Base-by-base conservation (phyloP, 2,113 vertebrate genomes). In the Mirza zaza region DNA sequence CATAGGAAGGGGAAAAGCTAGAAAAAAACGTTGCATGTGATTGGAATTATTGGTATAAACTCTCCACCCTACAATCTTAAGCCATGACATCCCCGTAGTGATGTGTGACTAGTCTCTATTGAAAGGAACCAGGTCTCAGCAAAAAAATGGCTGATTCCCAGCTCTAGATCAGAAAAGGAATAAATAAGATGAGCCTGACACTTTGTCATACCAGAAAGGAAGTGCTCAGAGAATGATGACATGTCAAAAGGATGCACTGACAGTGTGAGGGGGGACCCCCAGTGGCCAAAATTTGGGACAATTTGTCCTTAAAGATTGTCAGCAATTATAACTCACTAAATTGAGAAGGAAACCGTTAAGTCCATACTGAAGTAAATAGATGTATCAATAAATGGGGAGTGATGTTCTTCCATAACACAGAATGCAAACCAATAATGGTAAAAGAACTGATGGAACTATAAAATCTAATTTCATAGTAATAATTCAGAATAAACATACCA, bases 11-110 rank as follows among this genome's bases (percentile, higher is more conserved):
- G 4, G 21, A 52, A n/a, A 39, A 39, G 27, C 61, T 67, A 18
- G 21, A 12, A 57, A 8, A 8, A 18, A 18, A 25, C 7, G 39
- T 63, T 18, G 6, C 2, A 13, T 2, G 1, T 10, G 4, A 29
- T 0, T 12, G 4, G 27, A 95, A 39, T 29, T 45, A 5, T 13
- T 23, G 36, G 48, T 23, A 6, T 45, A 48, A 36, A 4, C 15
- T 32, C 14, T 57, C 6, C 8, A 4, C 0, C n/a, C 50, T 29
- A 25, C n/a, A 4, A 25, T 5, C 2, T 57, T n/a, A 17, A n/a
- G 63, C 61, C 48, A 9, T 8, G 17, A 11, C 1, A 13, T 14
- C 20, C 10, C 14, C 8, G 5, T 0, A 73, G 42, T 48, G 52
- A 77, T 11, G 18, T 34, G 21, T n/a, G 76, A 3, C 27, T 36